Conservation (phyloP, 2,797 vertebrate species). For the Valencia hispanica region DNA sequence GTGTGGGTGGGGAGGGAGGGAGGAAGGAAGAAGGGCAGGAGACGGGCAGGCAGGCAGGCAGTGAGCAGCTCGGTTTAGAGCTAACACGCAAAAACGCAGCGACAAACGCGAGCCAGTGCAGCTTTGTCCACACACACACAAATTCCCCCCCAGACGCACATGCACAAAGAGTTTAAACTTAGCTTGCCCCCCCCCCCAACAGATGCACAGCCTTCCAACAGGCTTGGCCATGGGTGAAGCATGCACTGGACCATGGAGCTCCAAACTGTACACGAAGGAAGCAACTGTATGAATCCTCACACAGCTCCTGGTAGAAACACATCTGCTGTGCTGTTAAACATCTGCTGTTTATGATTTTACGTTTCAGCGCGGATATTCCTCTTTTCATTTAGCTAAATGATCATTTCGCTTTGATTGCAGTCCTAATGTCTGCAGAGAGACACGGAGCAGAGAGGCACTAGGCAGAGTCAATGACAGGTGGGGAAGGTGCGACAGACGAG, state of each 20-base stretch:
- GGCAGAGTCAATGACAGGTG: conserved; percentile 24
- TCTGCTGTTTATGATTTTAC: conserved; percentile 41
- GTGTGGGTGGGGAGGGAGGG: no score
- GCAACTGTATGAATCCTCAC: conserved; percentile 8
- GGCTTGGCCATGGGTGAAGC: conserved; percentile 37
- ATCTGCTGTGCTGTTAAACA: conserved; percentile 47
- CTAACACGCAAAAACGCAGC: conserved; percentile 41
- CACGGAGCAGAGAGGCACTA: conserved; percentile 2
- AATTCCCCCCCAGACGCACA: conserved; percentile 28
- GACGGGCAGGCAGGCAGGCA: conserved; percentile 62
- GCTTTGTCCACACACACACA: conserved; percentile 36
- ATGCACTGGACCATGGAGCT: conserved; percentile 33
- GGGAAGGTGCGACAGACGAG: conserved; percentile 3
- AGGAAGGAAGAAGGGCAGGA: conserved; percentile 42
- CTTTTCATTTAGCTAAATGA: conserved; percentile 21
- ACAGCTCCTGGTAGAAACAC: conserved; percentile 30
- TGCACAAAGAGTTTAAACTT: conserved; percentile 38
- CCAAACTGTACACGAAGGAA: conserved; percentile 7
- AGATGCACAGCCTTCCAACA: conserved; percentile 43
- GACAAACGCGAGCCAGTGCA: conserved; percentile 39
- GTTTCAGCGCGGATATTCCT: conserved; percentile 29
- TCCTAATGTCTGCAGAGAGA: conserved; percentile 11
- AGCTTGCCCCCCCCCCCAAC: conserved; percentile 34
- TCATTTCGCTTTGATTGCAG: conserved; percentile 2
- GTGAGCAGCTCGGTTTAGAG: conserved; percentile 53